Conservation (phyloP, 2,888 invertebrate genomes). For the Andrena flavipes region DNA sequence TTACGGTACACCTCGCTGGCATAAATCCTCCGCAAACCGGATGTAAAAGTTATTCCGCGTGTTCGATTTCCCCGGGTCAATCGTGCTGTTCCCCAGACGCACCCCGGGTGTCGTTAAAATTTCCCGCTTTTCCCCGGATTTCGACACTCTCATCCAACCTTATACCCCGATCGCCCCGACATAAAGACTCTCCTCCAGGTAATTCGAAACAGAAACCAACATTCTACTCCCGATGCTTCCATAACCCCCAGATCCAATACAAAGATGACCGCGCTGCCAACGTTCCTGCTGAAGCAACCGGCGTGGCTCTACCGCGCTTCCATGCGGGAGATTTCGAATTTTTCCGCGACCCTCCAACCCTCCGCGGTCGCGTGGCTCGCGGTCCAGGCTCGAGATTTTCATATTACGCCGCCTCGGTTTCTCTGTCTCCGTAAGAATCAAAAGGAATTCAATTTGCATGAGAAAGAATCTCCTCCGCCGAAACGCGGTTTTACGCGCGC, state of each 20-base stretch:
- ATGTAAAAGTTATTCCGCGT: constrained; percentile 59
- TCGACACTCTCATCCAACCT: neutral
- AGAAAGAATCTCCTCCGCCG: constrained; percentile 55
- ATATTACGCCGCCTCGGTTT: neutral
- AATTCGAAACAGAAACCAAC: no score
- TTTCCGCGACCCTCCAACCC: neutral
- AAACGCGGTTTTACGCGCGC: constrained; percentile 52
- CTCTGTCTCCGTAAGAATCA: constrained; percentile 40
- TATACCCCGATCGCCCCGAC: neutral
- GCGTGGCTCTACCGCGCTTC: neutral
- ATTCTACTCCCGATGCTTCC: no score
- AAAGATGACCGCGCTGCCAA: neutral
- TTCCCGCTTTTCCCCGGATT: neutral
- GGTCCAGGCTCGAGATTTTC: constrained; percentile 4
- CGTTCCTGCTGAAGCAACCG: neutral
- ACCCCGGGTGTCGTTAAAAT: constrained; percentile 3
- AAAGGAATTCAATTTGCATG: constrained; percentile 64
- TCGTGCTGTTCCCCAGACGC: constrained; percentile 42
- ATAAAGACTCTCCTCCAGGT: no score
- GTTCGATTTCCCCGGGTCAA: constrained; percentile 51
- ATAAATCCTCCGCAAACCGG: constrained; percentile 58
- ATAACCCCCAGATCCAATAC: no score
- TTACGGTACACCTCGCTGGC: constrained; percentile 54
- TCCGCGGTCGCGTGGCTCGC: neutral
- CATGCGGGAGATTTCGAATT: constrained; percentile 1